phyloP scores from a whole-genome alignment of 2,888 invertebrate species.

The Machimus rusticus region DNA sequence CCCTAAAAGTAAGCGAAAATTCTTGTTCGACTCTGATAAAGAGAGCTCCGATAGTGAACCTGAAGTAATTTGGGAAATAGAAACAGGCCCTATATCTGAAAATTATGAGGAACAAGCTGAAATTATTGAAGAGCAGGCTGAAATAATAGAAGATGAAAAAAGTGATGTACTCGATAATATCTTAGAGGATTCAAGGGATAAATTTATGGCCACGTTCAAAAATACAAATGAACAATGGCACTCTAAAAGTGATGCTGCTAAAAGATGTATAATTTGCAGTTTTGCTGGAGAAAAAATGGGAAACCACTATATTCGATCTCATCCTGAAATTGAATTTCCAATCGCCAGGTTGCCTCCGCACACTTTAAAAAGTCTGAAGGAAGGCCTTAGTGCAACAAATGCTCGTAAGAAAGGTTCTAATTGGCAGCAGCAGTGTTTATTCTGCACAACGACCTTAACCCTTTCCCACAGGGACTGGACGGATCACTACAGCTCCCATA shows the following conservation, averaged over 20 bases:
- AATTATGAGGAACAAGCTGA: neutral
- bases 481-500: conserved; percentile 78
- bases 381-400: neutral
- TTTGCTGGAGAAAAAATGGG: conserved; percentile 61
- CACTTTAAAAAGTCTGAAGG: conserved; percentile 45
- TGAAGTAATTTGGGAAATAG: conserved; percentile 32
- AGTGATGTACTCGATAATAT: neutral
- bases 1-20: conserved; percentile 43
- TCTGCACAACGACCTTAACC: conserved; percentile 53
- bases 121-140: neutral
- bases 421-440: conserved; percentile 54
- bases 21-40: conserved; percentile 18
- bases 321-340: conserved; percentile 55
- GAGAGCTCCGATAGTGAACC: conserved; percentile 7
- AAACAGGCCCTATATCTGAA: neutral
- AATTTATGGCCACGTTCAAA: conserved; percentile 18
- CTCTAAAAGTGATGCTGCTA: conserved; percentile 51
- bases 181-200: neutral
- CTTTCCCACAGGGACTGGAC: conserved; percentile 55
- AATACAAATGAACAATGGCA: conserved; percentile 55
- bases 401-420: neutral
- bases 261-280: conserved; percentile 54
- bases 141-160: conserved; percentile 13
- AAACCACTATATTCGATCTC: conserved; percentile 55
- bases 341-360: conserved; percentile 55